Conservation (phyloP, 1,140 invertebrate genomes). For the Penaeus chinensis region DNA sequence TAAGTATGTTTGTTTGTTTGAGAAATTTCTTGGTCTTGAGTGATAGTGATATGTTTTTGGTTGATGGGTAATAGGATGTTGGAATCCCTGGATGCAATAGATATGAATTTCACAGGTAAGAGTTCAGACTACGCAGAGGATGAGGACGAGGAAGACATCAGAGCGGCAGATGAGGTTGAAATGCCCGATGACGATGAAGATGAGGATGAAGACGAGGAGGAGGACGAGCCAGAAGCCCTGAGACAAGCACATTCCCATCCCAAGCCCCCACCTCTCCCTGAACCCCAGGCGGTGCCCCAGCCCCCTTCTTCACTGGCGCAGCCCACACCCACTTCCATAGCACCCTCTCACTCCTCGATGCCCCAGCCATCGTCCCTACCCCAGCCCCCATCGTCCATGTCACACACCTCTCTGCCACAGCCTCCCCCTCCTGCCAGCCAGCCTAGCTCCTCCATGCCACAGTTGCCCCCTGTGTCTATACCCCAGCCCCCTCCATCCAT, state of each 20-base stretch:
- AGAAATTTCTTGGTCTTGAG: neutral
- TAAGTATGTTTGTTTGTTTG: too few relatives aligned
- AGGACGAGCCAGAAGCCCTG: constrained; percentile 40
- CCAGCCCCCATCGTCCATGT: neutral
- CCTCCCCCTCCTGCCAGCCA: too few relatives aligned
- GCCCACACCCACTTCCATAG: neutral
- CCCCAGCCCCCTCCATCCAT: too few relatives aligned
- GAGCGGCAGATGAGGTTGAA: constrained; percentile 15
- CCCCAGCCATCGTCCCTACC: neutral
- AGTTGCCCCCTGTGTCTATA: too few relatives aligned
- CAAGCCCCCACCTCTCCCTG: neutral
- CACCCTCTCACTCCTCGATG: neutral
- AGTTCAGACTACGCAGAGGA: constrained; percentile 44
- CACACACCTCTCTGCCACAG: too few relatives aligned
- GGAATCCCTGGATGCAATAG: neutral
- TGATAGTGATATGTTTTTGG: constrained; percentile 16
- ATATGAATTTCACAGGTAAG: neutral
- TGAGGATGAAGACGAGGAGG: constrained; percentile 39
- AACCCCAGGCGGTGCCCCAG: constrained; percentile 17
- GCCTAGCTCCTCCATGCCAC: too few relatives aligned
- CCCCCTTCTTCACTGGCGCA: neutral
- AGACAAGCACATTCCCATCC: constrained; percentile 28
- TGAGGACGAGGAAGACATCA: constrained; percentile 42
- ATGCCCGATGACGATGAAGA: constrained; percentile 33
- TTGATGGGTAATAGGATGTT: constrained; percentile 22